phyloP scores from a whole-genome alignment of 2,888 invertebrate genomes.

The Agrochola litura region DNA sequence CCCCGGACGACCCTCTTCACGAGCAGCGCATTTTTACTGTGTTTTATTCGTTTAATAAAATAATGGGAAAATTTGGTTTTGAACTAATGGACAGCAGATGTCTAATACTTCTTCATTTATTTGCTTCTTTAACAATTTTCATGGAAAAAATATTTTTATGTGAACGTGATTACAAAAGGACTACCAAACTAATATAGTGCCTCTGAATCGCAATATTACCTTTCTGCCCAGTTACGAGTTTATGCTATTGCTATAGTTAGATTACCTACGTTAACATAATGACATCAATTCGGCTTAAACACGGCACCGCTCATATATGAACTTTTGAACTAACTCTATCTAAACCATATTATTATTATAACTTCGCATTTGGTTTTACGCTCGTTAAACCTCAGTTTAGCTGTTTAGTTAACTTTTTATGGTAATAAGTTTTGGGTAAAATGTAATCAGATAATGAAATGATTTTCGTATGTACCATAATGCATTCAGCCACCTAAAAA shows the following conservation, averaged over 20 bases:
- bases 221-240: conserved; percentile 72
- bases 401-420: conserved; percentile 40
- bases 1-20: too few species aligned
- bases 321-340: conserved; percentile 58
- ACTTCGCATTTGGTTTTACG: conserved; percentile 52
- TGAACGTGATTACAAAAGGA: neutral
- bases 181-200: conserved; percentile 49
- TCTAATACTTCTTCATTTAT: too few species aligned
- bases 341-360: conserved; percentile 65
- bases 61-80: neutral
- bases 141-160: too few species aligned
- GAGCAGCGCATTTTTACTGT: neutral
- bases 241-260: conserved; percentile 72
- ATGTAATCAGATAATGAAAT: conserved; percentile 15
- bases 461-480: neutral
- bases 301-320: conserved; percentile 50
- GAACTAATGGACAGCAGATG: too few species aligned
- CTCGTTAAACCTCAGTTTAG: conserved; percentile 46
- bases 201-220: conserved; percentile 58
- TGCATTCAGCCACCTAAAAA: neutral
- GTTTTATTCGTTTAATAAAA: neutral
- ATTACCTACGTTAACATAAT: conserved; percentile 77
- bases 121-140: too few species aligned
- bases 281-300: conserved; percentile 72
- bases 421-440: conserved; percentile 15